phyloP scores from a whole-genome alignment of 2,797 vertebrate genomes.

The Periparus ater region DNA sequence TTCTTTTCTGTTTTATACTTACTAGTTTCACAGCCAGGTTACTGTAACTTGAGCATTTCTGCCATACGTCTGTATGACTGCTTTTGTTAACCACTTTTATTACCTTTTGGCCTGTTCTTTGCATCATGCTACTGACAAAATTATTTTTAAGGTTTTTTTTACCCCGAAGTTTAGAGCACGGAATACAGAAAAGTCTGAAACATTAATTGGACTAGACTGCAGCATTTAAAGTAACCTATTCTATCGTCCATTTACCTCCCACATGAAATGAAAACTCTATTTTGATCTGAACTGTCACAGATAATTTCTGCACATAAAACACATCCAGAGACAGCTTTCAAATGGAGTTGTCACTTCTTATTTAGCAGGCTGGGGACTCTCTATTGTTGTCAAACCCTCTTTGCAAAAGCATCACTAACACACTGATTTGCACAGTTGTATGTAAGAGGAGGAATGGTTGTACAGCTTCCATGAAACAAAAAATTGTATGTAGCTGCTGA shows the following conservation, averaged over 20 bases:
- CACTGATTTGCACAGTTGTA: conserved; percentile 27
- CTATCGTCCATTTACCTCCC: conserved; percentile 69
- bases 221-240: conserved; percentile 72
- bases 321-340: conserved; percentile 78
- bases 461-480: conserved; percentile 35
- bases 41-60: conserved; percentile 46
- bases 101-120: conserved; percentile 45
- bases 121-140: conserved; percentile 28
- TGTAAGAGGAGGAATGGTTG: conserved; percentile 66
- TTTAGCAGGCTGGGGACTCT: conserved; percentile 85
- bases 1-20: conserved; percentile 43
- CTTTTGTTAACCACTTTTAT: conserved; percentile 33
- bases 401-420: conserved; percentile 83
- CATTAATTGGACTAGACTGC: conserved; percentile 69
- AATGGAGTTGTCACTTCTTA: conserved; percentile 90
- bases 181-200: conserved; percentile 42
- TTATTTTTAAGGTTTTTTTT: background rate
- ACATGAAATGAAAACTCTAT: conserved; percentile 76
- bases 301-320: conserved; percentile 81
- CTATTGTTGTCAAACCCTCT: conserved; percentile 93
- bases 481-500: background rate
- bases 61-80: background rate
- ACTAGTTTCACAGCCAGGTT: conserved; percentile 38
- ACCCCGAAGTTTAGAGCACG: conserved; percentile 35
- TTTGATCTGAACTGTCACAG: conserved; percentile 80